Conservation (phyloP, 2,888 invertebrate species). For the Mythimna vitellina region DNA sequence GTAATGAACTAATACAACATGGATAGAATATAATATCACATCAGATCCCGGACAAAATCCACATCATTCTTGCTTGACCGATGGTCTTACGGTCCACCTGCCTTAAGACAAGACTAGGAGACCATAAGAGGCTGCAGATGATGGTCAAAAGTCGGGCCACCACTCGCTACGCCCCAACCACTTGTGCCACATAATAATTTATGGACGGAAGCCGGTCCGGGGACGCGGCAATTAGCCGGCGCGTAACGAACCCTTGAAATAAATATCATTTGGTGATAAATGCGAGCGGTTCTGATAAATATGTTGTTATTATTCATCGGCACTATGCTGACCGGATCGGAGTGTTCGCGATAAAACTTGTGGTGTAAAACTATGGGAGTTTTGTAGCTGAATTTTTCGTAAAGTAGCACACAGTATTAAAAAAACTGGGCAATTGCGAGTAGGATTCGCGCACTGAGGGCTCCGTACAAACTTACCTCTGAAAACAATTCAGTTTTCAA, state of each 20-base stretch:
- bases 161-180: constrained; percentile 60
- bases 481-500: too few relatives aligned
- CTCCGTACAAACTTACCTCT: too few relatives aligned
- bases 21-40: not conserved
- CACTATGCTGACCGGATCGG: constrained; percentile 48
- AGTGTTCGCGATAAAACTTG: constrained; percentile 26
- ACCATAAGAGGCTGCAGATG: not conserved
- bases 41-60: not conserved
- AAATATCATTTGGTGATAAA: constrained; percentile 89
- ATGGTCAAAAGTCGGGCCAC: constrained; percentile 14
- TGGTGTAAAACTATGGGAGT: not conserved
- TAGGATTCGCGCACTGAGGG: too few relatives aligned
- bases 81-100: too few relatives aligned
- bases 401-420: too few relatives aligned
- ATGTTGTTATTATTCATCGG: constrained; percentile 77
- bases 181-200: constrained; percentile 82
- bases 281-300: constrained; percentile 81
- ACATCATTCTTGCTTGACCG: not conserved
- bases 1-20: constrained; percentile 8
- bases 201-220: constrained; percentile 83
- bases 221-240: constrained; percentile 88
- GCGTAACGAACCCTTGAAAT: constrained; percentile 89
- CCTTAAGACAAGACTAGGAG: not conserved
- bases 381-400: not conserved
- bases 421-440: too few relatives aligned